Evolutionary conservation across 2,113 vertebrate species (phyloP).

Genomic region (Chiloscyllium plagiosum): DNA sequence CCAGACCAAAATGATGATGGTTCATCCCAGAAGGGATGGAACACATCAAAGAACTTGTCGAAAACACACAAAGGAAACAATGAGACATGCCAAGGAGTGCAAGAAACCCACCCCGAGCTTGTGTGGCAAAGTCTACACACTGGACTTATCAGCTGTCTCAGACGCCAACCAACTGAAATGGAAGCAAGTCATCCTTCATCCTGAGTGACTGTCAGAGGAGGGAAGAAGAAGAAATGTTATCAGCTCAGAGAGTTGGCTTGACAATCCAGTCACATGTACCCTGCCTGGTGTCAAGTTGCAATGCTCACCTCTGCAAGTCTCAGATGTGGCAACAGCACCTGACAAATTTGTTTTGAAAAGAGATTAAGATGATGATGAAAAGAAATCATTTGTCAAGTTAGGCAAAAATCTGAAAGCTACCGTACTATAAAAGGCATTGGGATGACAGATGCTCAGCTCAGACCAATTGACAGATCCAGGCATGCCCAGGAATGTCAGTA

Average conservation of each 20-base stretch:
- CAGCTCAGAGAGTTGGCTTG: neutral
- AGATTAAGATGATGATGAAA: conserved; percentile 11
- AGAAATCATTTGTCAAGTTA: neutral
- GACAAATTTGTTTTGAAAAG: neutral
- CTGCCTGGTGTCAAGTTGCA: neutral
- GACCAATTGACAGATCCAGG: neutral
- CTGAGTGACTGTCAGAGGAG: neutral
- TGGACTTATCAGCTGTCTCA: neutral
- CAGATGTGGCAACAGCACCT: neutral
- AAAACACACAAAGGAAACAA: neutral
- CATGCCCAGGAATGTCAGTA: neutral
- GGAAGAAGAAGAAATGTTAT: neutral
- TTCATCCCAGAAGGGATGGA: no score
- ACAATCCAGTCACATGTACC: neutral
- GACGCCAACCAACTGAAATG: no score
- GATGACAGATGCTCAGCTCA: neutral
- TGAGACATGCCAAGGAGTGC: neutral
- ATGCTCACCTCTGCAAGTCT: neutral
- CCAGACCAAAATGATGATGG: no score
- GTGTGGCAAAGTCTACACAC: no score
- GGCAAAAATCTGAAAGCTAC: neutral
- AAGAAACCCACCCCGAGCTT: neutral
- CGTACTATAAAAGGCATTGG: neutral
- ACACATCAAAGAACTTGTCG: no score
- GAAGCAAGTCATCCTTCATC: neutral